Percentiles rank a stretch among this genome's conserved stretches.
These are phyloP conservation scores for Parasteatoda lunata DNA, from an alignment of 2,888 invertebrate species.

Conservation along the genomic window DNA sequence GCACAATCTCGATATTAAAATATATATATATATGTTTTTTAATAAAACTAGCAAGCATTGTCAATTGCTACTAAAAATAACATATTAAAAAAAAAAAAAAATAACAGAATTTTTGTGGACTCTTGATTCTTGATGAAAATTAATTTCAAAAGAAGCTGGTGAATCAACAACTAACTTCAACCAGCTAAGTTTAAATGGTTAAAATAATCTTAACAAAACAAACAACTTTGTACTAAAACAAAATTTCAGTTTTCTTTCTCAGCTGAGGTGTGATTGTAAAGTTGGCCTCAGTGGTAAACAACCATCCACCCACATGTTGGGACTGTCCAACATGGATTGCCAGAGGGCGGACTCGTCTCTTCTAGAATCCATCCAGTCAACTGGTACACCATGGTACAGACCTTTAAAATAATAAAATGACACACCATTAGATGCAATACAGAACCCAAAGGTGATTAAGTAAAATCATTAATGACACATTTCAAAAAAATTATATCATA, in stretches of 20 bases:
- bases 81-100: too few species aligned
- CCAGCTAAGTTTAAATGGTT: too few species aligned
- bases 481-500: too few species aligned
- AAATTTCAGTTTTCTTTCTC: background rate
- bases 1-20: too few species aligned
- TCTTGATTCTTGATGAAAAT: too few species aligned
- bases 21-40: too few species aligned
- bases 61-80: too few species aligned
- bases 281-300: slow-evolving; percentile 86
- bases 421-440: background rate
- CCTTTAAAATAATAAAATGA: slow-evolving; percentile 77
- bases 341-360: slow-evolving; percentile 92
- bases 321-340: slow-evolving; percentile 94
- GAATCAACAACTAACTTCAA: too few species aligned
- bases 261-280: slow-evolving; percentile 71
- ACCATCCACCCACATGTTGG: slow-evolving; percentile 97
- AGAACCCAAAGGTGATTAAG: background rate
- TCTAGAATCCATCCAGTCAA: slow-evolving; percentile 96
- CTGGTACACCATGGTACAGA: slow-evolving; percentile 86
- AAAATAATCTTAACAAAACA: background rate
- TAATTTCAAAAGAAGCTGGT: too few species aligned
- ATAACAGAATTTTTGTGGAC: too few species aligned
- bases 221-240: background rate
- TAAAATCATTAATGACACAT: too few species aligned
- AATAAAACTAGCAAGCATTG: too few species aligned